Evolutionary conservation across 2,888 invertebrate species (phyloP).

Genomic region (Polylopha cassiicola): DNA sequence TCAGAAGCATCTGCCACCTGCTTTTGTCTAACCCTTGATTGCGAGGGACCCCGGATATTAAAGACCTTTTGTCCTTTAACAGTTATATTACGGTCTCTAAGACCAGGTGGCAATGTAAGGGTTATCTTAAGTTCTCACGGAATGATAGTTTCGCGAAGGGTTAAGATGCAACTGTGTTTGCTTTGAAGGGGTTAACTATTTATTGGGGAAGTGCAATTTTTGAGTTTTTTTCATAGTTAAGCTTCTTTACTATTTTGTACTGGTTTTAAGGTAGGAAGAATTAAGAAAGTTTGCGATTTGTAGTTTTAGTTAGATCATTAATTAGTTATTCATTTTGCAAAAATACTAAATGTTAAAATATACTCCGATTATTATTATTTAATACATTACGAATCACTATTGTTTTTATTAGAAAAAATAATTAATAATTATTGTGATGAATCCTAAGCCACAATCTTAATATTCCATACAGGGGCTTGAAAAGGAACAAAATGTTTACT

Average conservation of each 20-base stretch:
- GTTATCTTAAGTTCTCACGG: conserved; percentile 67
- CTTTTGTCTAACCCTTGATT: conserved; percentile 56
- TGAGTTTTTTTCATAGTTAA: conserved; percentile 2
- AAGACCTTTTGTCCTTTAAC: conserved; percentile 59
- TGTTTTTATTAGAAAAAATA: no score
- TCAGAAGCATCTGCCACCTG: conserved; percentile 74
- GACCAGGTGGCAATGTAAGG: conserved; percentile 55
- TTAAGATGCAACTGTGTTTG: conserved; percentile 52
- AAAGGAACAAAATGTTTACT: no score
- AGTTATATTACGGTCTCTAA: conserved; percentile 62
- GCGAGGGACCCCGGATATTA: conserved; percentile 54
- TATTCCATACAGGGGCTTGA: no score
- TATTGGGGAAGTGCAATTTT: conserved; percentile 15
- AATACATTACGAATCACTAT: no score
- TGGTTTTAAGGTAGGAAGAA: no score
- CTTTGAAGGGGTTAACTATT: conserved; percentile 25
- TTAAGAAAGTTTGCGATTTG: no score
- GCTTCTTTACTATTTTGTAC: conserved; percentile 1
- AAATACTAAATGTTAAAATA: no score
- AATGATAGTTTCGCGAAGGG: conserved; percentile 43
- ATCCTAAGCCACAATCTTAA: no score
- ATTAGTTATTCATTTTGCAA: no score
- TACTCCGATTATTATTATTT: no score
- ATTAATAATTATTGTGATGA: no score
- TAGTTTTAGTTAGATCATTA: no score